These are phyloP conservation scores for Platysteira castanea DNA, from an alignment of 2,113 vertebrate genomes.

Conservation along the genomic window DNA sequence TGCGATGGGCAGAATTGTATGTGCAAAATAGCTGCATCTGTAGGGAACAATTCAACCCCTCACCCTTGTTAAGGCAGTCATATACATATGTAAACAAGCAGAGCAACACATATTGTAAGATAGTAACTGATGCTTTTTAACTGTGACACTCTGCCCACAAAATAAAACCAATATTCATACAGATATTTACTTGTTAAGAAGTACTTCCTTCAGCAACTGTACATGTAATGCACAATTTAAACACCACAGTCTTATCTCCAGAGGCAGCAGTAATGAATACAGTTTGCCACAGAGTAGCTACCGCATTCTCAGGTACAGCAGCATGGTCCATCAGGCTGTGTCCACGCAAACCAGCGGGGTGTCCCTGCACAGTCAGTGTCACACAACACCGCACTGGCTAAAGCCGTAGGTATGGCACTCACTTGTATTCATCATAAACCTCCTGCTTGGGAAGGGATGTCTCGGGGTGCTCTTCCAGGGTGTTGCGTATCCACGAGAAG, in stretches of 20 bases:
- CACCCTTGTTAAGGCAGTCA: not conserved
- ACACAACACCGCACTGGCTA: not conserved
- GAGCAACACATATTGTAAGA: not conserved
- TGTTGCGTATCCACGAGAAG: slow-evolving; percentile 95
- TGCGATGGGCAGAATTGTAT: not conserved
- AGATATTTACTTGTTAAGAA: not conserved
- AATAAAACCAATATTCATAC: not conserved
- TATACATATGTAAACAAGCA: accelerated
- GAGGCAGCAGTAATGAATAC: not conserved
- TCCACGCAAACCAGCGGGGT: not conserved
- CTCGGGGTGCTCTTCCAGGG: slow-evolving; percentile 95
- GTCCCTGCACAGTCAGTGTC: not conserved
- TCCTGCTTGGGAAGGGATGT: slow-evolving; percentile 99
- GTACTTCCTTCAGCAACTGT: not conserved
- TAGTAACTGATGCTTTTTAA: not conserved
- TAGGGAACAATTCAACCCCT: not conserved
- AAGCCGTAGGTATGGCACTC: not conserved
- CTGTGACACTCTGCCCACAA: not conserved
- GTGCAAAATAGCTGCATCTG: not conserved
- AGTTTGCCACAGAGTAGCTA: not conserved
- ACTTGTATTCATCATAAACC: slow-evolving; percentile 99
- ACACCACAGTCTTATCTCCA: not conserved
- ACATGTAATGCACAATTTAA: not conserved
- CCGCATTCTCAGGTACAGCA: not conserved
- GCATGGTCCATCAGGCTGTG: accelerated